These are phyloP conservation scores for Gouania willdenowi DNA, from an alignment of 2,797 vertebrate genomes.

Conservation along the genomic window DNA sequence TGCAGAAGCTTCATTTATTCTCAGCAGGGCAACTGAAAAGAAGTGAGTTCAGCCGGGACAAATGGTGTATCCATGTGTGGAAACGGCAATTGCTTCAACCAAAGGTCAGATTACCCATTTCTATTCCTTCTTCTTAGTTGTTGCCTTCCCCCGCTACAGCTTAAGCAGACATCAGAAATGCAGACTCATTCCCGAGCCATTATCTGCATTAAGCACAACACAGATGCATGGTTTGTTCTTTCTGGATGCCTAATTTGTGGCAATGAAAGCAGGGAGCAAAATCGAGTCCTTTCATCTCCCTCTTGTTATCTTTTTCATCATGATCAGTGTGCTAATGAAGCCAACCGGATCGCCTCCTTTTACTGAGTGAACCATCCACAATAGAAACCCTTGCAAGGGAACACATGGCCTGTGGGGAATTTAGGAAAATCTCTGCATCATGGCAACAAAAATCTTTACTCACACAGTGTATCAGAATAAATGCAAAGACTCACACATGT, in stretches of 20 bases:
- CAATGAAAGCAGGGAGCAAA: conserved; percentile 26
- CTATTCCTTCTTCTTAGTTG: conserved; percentile 11
- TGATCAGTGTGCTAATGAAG: conserved; percentile 52
- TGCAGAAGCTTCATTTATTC: conserved; percentile 66
- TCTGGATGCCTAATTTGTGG: conserved; percentile 33
- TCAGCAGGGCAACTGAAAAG: conserved; percentile 58
- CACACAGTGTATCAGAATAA: no score
- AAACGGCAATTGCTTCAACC: conserved; percentile 50
- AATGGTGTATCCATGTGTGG: conserved; percentile 53
- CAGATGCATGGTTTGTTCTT: conserved; percentile 32
- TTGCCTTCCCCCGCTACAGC: neutral
- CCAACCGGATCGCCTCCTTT: conserved; percentile 41
- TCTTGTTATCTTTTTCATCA: conserved; percentile 53
- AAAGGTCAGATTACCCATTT: conserved; percentile 52
- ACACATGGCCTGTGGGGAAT: conserved; percentile 46
- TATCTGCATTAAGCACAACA: conserved; percentile 19
- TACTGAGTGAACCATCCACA: conserved; percentile 21
- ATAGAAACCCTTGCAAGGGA: conserved; percentile 33
- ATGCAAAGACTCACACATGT: no score
- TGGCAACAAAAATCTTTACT: no score
- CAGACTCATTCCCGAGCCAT: conserved; percentile 2
- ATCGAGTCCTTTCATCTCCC: conserved; percentile 46
- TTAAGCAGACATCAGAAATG: conserved; percentile 10
- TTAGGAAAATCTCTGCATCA: conserved; percentile 7
- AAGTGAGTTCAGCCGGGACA: conserved; percentile 54